Evolutionary conservation across 2,888 invertebrate species (phyloP).

Genomic region (Eubasilissa splendida): DNA sequence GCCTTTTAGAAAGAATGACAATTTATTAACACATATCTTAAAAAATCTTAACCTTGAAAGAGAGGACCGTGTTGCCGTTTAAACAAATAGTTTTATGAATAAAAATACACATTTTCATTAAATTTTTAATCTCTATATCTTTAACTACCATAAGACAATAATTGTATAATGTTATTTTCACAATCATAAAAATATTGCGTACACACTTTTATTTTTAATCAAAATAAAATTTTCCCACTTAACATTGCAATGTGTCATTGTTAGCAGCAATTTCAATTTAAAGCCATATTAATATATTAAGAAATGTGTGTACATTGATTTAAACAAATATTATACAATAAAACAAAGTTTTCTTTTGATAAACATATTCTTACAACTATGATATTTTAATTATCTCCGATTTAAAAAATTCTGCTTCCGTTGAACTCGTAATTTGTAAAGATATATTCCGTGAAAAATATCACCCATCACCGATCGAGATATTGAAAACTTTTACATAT

Average conservation of each 20-base stretch:
- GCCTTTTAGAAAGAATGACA: too few relatives aligned
- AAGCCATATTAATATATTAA: background rate
- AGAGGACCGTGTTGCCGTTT: too few relatives aligned
- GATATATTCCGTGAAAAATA: background rate
- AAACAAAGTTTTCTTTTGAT: conserved; percentile 8
- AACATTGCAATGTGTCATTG: too few relatives aligned
- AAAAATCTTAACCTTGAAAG: too few relatives aligned
- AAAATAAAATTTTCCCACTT: too few relatives aligned
- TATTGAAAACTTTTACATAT: conserved; percentile 1
- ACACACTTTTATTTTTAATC: background rate
- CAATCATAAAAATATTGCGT: conserved; percentile 11
- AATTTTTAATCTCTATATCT: conserved; percentile 35
- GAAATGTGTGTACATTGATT: conserved; percentile 5
- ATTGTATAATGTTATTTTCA: conserved; percentile 12
- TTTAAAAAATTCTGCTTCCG: background rate
- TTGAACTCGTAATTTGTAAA: background rate
- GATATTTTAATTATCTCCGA: conserved; percentile 22
- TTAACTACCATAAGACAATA: conserved; percentile 30
- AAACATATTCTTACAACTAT: conserved; percentile 30
- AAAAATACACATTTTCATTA: background rate
- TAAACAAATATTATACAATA: conserved; percentile 14
- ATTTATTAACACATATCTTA: too few relatives aligned
- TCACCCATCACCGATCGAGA: background rate
- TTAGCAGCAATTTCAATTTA: conserved; percentile 14
- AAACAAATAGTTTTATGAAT: background rate